These are phyloP conservation scores for Conus canariensis DNA, from an alignment of 2,888 invertebrate genomes.

Conservation along the genomic window DNA sequence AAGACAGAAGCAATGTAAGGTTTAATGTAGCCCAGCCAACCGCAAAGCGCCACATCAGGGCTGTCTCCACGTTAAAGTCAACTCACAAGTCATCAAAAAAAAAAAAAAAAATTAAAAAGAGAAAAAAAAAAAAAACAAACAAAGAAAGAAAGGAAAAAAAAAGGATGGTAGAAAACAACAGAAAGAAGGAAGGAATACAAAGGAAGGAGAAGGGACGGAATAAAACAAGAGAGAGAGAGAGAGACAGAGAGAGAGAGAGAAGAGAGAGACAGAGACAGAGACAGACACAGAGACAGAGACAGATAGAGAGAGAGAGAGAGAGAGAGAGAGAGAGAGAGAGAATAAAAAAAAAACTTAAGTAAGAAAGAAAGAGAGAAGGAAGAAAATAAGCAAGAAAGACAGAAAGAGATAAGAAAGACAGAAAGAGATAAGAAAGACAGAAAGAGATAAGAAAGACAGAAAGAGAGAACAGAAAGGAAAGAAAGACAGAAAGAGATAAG, in stretches of 20 bases:
- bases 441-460: too few relatives aligned
- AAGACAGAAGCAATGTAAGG: too few relatives aligned
- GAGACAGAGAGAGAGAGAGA: constrained; percentile 11
- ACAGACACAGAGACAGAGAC: background rate
- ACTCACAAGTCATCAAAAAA: too few relatives aligned
- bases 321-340: background rate
- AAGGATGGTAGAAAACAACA: too few relatives aligned
- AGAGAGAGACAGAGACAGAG: background rate
- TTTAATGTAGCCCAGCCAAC: too few relatives aligned
- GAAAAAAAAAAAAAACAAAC: too few relatives aligned
- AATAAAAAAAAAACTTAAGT: background rate
- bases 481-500: background rate
- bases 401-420: background rate
- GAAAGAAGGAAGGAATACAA: too few relatives aligned
- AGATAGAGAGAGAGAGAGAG: background rate
- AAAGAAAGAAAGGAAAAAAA: too few relatives aligned
- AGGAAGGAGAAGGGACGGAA: too few relatives aligned
- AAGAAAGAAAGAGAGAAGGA: background rate
- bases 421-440: background rate
- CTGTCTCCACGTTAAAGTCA: too few relatives aligned
- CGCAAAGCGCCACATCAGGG: too few relatives aligned
- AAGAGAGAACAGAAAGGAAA: background rate
- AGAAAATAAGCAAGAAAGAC: background rate
- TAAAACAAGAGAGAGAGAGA: background rate
- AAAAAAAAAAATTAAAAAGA: too few relatives aligned